Base-by-base conservation (phyloP, 2,113 vertebrate species). In the Barnardius zonarius region DNA sequence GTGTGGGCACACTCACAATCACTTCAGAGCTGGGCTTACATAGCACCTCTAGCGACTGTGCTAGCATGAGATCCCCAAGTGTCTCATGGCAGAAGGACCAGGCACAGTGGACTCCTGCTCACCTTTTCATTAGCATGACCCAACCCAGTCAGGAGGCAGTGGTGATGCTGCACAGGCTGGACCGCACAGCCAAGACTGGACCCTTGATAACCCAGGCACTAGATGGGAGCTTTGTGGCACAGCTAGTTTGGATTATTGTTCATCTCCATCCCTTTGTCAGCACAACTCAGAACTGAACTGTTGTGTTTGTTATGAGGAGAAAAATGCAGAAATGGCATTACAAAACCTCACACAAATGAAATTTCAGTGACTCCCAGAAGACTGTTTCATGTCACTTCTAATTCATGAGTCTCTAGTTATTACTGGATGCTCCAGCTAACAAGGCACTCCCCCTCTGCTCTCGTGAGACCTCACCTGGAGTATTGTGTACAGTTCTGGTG, bases 211-310 rank as follows among this genome's bases (percentile, higher is more conserved):
- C 17, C 20, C 39, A 46, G 51, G 18, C 39, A 28, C 39, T 27
- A 20, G 63, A 28, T 0, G 0, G 9, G 79, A 84, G 37, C 24
- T 76, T 10, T 1, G 2, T 27, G 46, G 51, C 35, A 51, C 1
- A 6, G 13, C 31, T 55, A 41, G 17, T 67, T 75, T 76, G 51
- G 35, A 35, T 44, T 25, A 37, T 13, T 1, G 1, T 51, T 49
- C 19, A 11, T 57, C 91, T 54, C 14, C 0, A 1, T 52, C 12
- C 27, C 20, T 83, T 78, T 74, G 66, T 31, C 64, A 86, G 3
- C 0, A 2, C 52, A 81, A 63, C 46, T 52, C 37, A 73, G 25
- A 88, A 80, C 35, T 35, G 28, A 61, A 64, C 24, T 0, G 1
- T 6, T 52, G 43, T 28, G n/a, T 79, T 69, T 59, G 23, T 63